These are phyloP conservation scores for Astreopora myriophthalma DNA, from an alignment of 64 coral and sea anemone genomes.

Conservation along the genomic window DNA sequence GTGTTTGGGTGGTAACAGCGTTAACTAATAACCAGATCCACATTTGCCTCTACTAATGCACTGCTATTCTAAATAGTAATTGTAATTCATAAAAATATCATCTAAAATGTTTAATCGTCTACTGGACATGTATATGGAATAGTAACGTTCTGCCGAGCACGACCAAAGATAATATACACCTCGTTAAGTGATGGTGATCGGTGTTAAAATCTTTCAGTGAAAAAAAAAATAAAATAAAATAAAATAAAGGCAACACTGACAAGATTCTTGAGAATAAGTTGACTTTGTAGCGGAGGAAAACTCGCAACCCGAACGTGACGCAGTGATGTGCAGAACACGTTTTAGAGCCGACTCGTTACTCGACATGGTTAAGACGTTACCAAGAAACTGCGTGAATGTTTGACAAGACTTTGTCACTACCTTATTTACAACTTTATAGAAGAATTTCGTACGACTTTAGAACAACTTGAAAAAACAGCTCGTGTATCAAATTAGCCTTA, in stretches of 20 bases:
- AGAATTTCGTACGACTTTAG: constrained; percentile 27
- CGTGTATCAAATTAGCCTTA: not conserved
- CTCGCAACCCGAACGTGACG: not conserved
- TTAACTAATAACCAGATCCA: not conserved
- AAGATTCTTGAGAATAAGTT: not conserved
- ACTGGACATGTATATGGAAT: constrained; percentile 7
- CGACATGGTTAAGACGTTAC: not conserved
- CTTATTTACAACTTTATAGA: constrained; percentile 54
- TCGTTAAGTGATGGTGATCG: not conserved
- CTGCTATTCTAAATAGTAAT: constrained; percentile 45
- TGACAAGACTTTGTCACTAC: not conserved
- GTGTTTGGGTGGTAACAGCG: constrained; percentile 19
- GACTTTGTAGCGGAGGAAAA: not conserved
- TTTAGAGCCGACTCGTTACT: not conserved
- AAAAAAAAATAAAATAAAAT: no score
- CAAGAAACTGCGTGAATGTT: not conserved
- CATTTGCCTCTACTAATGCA: not conserved
- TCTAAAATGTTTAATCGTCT: constrained; percentile 48
- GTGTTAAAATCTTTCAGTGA: not conserved
- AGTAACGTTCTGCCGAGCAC: not conserved
- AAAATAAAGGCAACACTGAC: not conserved
- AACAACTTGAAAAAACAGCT: constrained; percentile 4
- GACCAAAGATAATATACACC: constrained; percentile 23
- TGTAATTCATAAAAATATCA: constrained; percentile 57
- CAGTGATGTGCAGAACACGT: not conserved